phyloP scores from a whole-genome alignment of 2,113 vertebrate genomes.

The Pluvialis apricaria region DNA sequence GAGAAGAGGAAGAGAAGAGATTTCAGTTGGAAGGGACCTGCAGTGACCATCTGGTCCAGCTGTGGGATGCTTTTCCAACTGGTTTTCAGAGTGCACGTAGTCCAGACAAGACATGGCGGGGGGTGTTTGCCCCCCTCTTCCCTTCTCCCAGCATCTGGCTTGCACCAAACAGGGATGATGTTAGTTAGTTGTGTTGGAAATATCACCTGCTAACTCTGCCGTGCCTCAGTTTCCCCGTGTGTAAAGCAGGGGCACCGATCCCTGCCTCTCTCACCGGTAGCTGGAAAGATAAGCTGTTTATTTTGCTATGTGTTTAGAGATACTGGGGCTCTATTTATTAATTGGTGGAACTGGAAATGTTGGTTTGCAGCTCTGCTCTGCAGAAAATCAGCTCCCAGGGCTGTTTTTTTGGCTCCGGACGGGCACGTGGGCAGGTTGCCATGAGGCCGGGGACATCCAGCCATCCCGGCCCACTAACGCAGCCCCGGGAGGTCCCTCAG shows the following conservation, averaged over 20 bases:
- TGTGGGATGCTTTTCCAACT: background rate
- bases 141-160: background rate
- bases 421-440: accelerated
- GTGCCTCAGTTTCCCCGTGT: background rate
- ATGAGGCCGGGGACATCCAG: background rate
- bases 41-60: background rate
- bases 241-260: background rate
- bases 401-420: background rate
- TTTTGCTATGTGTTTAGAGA: background rate
- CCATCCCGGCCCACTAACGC: accelerated
- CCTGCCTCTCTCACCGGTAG: background rate
- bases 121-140: background rate
- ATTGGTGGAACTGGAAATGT: background rate
- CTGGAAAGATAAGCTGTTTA: background rate
- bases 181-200: background rate
- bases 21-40: background rate
- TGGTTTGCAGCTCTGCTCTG: background rate
- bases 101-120: background rate
- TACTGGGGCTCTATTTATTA: no score
- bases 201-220: background rate
- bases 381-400: background rate
- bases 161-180: background rate
- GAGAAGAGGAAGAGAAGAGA: no score
- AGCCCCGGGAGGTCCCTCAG: background rate
- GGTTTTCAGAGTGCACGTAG: accelerated